Evolutionary conservation across 2,888 invertebrate species (phyloP), one percentile per base, ranked within the genome.

Genomic region (Latrodectus hesperus): DNA sequence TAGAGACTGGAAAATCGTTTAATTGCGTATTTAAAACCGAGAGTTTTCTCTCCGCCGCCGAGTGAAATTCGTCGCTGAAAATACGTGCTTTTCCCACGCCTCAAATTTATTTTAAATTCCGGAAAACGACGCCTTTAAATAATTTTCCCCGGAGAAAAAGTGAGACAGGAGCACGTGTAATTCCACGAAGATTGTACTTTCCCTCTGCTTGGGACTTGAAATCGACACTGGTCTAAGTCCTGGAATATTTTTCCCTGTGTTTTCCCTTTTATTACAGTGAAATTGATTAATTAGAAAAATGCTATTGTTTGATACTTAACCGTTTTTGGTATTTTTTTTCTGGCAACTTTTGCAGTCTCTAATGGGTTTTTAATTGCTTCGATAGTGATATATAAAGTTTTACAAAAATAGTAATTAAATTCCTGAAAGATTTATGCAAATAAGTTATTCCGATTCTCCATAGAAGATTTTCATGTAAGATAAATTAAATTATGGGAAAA

Each of bases 1-100:
- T 88, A 83, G 79, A 68, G 76, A 88, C 84, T 80, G 70, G 84
- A 75, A 88, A 78, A 88, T 84, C 88, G 70, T 84, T 84, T 83
- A 84, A 88, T 88, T 88, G 80, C 84, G 78, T 68, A 83, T 84
- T 84, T 78, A 84, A 78, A 84, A 79, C 73, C 65, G 64, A 64
- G 55, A 55, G n/a, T 55, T 74, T 55, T 51, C 76, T 55, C 60
- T n/a, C 4, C 60, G 12, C 60, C 9, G 6, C 6, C 10, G 70
- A 38, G 22, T 22, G 52, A 52, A 77, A 82, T 82, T 81, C 81
- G 81, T 81, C 81, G 64, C 52, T 49, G 49, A 73, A 74, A 84
- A 73, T 68, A 77, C 72, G 49, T 55, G n/a, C 12, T 87, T 12
- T 81, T 81, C 81, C 86, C 86, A 81, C 81, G 80, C 64, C 49